A percentile compares a stretch with the other conserved stretches of the same genome.
Evolutionary conservation across 2,888 invertebrate species (phyloP).

Genomic region (Lamellibrachia satsuma): DNA sequence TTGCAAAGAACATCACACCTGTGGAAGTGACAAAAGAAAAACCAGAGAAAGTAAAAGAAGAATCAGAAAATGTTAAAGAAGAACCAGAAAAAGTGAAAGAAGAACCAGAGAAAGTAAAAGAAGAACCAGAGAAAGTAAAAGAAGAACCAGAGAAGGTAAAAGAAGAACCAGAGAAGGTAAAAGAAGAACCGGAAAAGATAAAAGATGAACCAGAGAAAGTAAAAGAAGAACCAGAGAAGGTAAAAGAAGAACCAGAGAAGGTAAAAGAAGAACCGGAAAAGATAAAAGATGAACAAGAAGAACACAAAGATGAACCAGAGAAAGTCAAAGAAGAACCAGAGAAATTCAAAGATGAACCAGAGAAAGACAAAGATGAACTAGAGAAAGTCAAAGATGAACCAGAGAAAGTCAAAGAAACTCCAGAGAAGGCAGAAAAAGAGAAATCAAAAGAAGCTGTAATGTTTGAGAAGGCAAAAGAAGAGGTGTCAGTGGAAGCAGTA

Average conservation of each 20-base stretch:
- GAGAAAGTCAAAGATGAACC: no score
- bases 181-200: neutral
- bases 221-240: neutral
- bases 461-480: constrained; percentile 14
- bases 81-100: neutral
- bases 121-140: neutral
- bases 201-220: constrained; percentile 8
- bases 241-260: no score
- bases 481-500: constrained; percentile 22
- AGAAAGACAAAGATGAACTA: neutral
- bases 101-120: neutral
- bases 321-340: no score
- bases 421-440: constrained; percentile 8
- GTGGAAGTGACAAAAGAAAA: neutral
- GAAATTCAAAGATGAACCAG: no score
- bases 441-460: constrained; percentile 20
- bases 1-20: neutral
- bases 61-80: constrained; percentile 19
- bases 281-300: no score
- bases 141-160: neutral
- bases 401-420: no score
- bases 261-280: no score
- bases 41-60: constrained; percentile 20
- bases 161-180: no score
- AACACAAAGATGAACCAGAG: no score